Percentiles rank a stretch among this genome's conserved stretches.
Evolutionary conservation across 92 coral and sea anemone genomes (phyloP).

Genomic region (Palythoa grandiflora): DNA sequence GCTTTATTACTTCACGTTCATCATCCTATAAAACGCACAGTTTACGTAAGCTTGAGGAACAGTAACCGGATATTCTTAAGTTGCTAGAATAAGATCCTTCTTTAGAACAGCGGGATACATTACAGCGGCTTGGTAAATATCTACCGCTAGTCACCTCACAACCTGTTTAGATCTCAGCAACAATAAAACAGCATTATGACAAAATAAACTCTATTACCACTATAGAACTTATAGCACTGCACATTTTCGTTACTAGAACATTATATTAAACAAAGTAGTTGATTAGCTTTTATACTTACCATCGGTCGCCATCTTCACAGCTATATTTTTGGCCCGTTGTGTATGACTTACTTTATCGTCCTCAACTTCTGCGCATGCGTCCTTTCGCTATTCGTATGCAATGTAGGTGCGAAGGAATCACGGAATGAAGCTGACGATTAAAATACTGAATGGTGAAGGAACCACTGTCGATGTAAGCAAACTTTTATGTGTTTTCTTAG

Average conservation of each 20-base stretch:
- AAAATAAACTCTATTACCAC: not conserved
- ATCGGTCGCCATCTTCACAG: constrained; percentile 70
- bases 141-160: not conserved
- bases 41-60: too few relatives aligned
- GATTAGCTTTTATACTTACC: constrained; percentile 38
- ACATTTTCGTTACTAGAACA: not conserved
- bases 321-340: not conserved
- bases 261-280: not conserved
- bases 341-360: constrained; percentile 23
- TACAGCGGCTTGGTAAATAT: too few relatives aligned
- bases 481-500: not conserved
- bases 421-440: constrained; percentile 34
- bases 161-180: not conserved
- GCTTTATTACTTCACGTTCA: not conserved
- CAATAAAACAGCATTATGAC: not conserved
- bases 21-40: too few relatives aligned
- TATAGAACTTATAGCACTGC: not conserved
- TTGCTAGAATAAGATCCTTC: too few relatives aligned
- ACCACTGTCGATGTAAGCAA: constrained; percentile 22
- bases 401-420: not conserved
- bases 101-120: too few relatives aligned
- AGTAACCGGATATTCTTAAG: too few relatives aligned
- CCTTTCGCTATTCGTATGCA: too few relatives aligned
- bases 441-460: constrained; percentile 34
- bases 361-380: constrained; percentile 11